Evolutionary conservation across 2,113 vertebrate genomes (phyloP).

Genomic region (Falco punctatus): DNA sequence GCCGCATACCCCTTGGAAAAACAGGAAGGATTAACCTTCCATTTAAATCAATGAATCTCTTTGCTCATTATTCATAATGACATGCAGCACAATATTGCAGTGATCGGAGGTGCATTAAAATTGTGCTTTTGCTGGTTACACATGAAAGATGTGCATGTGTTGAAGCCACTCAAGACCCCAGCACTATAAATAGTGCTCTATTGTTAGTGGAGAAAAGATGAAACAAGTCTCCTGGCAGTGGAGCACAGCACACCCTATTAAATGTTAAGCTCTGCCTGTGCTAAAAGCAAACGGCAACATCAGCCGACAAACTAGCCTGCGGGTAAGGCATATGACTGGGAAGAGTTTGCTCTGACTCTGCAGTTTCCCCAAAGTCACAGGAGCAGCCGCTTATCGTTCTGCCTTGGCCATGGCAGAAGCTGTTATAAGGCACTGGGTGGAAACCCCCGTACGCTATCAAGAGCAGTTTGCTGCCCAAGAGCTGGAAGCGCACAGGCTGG

Average conservation of each 20-base stretch:
- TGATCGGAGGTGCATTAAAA: neutral
- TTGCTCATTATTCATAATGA: neutral
- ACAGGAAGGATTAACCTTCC: neutral
- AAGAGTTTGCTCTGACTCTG: neutral
- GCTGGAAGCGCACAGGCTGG: conserved; percentile 72
- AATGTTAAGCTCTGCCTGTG: conserved; percentile 28
- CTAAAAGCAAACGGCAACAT: conserved; percentile 47
- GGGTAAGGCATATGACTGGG: neutral
- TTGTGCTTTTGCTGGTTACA: neutral
- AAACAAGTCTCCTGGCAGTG: neutral
- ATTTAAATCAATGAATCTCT: neutral
- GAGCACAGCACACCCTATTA: conserved; percentile 30
- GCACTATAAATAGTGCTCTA: conserved; percentile 75
- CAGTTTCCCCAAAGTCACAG: neutral
- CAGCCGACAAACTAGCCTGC: neutral
- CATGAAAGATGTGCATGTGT: conserved; percentile 7
- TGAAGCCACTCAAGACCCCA: conserved; percentile 32
- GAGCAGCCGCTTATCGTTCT: neutral
- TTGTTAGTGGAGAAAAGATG: conserved; percentile 67
- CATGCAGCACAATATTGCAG: neutral
- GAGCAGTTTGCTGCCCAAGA: conserved; percentile 69
- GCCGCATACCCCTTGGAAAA: neutral
- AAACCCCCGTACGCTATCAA: conserved; percentile 79
- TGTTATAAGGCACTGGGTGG: conserved; percentile 78
- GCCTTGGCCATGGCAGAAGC: conserved; percentile 76